A percentile compares a stretch with the other conserved stretches of the same genome.
phyloP scores from a whole-genome alignment of 2,113 vertebrate species.

The Dasyurus viverrinus region DNA sequence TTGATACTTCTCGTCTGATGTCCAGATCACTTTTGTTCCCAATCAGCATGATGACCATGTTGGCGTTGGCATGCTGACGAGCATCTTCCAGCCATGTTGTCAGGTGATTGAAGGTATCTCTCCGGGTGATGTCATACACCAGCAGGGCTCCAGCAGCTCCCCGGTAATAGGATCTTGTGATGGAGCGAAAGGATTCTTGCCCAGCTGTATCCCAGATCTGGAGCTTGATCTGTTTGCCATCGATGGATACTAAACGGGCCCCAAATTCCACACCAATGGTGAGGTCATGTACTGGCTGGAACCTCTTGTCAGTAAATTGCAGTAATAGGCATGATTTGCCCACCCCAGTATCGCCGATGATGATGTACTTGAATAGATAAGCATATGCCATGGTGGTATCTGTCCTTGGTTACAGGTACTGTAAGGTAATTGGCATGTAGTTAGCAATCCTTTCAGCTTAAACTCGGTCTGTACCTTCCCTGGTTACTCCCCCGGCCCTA shows the following conservation, averaged over 20 bases:
- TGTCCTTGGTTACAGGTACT: neutral
- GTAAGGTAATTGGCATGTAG: neutral
- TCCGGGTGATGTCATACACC: slow-evolving; percentile 96
- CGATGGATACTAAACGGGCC: neutral
- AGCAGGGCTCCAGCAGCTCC: slow-evolving; percentile 93
- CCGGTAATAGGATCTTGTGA: slow-evolving; percentile 95
- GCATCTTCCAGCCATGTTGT: slow-evolving; percentile 95
- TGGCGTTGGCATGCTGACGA: slow-evolving; percentile 92
- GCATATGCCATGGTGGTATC: neutral
- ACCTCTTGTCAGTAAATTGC: neutral
- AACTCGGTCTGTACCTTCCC: neutral
- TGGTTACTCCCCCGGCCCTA: too few relatives aligned
- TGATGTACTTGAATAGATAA: neutral
- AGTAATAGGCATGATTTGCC: neutral
- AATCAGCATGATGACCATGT: slow-evolving; percentile 94
- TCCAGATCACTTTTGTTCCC: slow-evolving; percentile 97
- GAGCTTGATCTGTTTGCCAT: neutral
- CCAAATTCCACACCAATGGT: neutral
- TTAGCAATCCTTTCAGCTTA: neutral
- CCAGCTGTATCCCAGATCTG: neutral
- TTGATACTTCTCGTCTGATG: slow-evolving; percentile 92
- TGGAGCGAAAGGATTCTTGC: slow-evolving; percentile 84
- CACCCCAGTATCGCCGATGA: neutral
- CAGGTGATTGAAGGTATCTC: slow-evolving; percentile 92
- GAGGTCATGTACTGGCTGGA: neutral